These are phyloP conservation scores for Dorcus parallelipipedus DNA, from an alignment of 2,888 invertebrate species.

Conservation along the genomic window DNA sequence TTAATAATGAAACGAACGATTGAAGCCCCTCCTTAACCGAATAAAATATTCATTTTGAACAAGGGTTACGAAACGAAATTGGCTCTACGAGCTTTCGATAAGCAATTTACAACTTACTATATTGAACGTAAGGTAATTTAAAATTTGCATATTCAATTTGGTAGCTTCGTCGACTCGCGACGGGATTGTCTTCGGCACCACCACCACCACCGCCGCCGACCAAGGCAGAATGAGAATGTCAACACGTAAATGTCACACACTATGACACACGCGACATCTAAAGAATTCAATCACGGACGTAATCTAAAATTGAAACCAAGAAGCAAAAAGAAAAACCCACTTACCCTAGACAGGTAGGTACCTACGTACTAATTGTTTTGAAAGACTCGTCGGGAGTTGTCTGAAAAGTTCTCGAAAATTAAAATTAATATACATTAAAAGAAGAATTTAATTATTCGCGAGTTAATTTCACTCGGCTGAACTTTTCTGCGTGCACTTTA, in stretches of 20 bases:
- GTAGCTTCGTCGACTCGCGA: neutral
- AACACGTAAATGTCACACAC: conserved; percentile 3
- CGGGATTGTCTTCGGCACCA: conserved; percentile 3
- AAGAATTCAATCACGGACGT: conserved; percentile 3
- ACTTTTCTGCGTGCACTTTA: neutral
- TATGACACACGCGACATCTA: conserved; percentile 2
- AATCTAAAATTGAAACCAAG: neutral
- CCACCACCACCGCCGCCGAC: neutral
- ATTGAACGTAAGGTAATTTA: conserved; percentile 8
- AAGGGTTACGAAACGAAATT: too few relatives aligned
- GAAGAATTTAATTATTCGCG: neutral
- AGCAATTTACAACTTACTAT: conserved; percentile 1
- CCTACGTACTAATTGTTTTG: neutral
- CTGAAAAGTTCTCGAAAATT: neutral
- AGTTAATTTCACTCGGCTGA: neutral
- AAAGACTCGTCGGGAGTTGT: neutral
- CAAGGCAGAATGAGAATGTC: neutral
- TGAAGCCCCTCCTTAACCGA: too few relatives aligned
- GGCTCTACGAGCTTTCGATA: too few relatives aligned
- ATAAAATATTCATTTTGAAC: too few relatives aligned
- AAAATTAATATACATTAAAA: neutral
- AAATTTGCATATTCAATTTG: conserved; percentile 14
- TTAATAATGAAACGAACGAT: too few relatives aligned
- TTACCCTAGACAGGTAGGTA: neutral
- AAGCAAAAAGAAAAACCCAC: neutral